Percentiles rank a stretch among this genome's conserved stretches.
Conservation (phyloP, 2,797 vertebrate species). For the Strix occidentalis region DNA sequence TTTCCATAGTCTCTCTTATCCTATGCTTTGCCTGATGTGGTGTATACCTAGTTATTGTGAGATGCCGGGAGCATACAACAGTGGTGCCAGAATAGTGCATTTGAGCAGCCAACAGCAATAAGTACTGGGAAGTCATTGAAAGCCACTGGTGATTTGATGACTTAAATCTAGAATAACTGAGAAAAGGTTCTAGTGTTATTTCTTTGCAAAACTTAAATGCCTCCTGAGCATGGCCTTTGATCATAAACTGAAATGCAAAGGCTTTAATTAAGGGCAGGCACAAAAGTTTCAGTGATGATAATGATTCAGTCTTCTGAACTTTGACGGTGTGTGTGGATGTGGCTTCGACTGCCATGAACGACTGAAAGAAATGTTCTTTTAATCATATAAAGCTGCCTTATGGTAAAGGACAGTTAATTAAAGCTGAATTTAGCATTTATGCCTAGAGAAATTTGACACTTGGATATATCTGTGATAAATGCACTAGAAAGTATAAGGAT, state of each 20-base stretch:
- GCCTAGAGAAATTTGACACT: neutral
- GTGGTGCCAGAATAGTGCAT: neutral
- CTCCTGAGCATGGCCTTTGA: neutral
- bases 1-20: neutral
- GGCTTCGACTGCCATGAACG: neutral
- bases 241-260: neutral
- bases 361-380: neutral
- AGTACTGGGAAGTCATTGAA: neutral
- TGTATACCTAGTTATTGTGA: neutral
- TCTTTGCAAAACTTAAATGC: neutral
- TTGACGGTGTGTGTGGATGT: neutral
- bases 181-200: neutral
- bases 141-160: neutral
- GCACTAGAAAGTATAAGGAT: neutral
- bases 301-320: neutral
- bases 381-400: neutral
- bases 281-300: neutral
- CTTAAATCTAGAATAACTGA: neutral
- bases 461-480: neutral
- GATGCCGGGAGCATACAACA: rapidly evolving
- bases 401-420: neutral
- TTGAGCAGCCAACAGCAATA: neutral
- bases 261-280: neutral
- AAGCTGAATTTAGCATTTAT: neutral
- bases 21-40: neutral